phyloP scores from a whole-genome alignment of 2,888 invertebrate genomes.

The Pherbina coryleti region DNA sequence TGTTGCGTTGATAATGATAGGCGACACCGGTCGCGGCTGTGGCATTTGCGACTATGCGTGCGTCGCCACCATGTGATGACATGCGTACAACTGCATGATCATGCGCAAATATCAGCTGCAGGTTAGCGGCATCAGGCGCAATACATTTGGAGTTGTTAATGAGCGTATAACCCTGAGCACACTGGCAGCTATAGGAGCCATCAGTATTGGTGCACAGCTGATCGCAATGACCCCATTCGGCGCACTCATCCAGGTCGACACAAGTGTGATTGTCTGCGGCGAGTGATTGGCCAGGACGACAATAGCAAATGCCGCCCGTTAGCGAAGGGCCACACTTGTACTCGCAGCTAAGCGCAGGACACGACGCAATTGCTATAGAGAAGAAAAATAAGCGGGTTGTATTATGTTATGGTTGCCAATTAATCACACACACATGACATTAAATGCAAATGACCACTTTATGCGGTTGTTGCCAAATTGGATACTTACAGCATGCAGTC shows the following conservation, averaged over 20 bases:
- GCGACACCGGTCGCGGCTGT: constrained; percentile 89
- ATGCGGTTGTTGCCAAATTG: background rate
- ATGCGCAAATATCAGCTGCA: constrained; percentile 78
- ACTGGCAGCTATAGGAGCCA: constrained; percentile 87
- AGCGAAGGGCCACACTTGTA: constrained; percentile 92
- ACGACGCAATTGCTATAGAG: constrained; percentile 80
- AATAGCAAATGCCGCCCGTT: constrained; percentile 90
- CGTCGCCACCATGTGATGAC: constrained; percentile 76
- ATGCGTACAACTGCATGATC: constrained; percentile 80
- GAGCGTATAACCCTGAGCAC: constrained; percentile 82
- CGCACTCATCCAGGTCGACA: constrained; percentile 91
- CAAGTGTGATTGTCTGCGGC: constrained; percentile 88
- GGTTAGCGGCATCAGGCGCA: constrained; percentile 73
- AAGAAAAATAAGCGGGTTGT: constrained; percentile 10
- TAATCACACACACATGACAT: too few relatives aligned
- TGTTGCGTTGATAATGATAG: constrained; percentile 81
- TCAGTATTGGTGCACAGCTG: constrained; percentile 92
- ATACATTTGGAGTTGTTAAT: constrained; percentile 76
- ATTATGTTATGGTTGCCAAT: background rate
- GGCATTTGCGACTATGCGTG: constrained; percentile 79
- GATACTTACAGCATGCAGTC: constrained; percentile 85
- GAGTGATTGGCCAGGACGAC: constrained; percentile 87
- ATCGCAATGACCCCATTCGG: constrained; percentile 94
- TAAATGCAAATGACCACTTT: background rate
- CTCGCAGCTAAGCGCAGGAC: constrained; percentile 88